phyloP scores from a whole-genome alignment of 2,113 vertebrate genomes.

The Xyliphius kryptos region DNA sequence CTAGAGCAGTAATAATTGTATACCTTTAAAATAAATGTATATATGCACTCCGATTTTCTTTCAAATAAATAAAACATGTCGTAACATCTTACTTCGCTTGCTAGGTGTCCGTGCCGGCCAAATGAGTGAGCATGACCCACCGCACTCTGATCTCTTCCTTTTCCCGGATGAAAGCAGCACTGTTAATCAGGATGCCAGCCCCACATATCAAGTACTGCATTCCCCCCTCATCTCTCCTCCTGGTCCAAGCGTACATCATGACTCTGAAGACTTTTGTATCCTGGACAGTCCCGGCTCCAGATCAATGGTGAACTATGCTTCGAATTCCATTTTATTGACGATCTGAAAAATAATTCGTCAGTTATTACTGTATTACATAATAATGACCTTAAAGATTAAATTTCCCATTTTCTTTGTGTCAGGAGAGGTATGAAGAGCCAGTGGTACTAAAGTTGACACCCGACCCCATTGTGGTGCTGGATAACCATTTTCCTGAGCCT shows the following conservation, averaged over 20 bases:
- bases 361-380: too few species aligned
- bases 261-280: constrained; percentile 94
- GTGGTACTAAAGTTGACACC: constrained; percentile 77
- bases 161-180: constrained; percentile 96
- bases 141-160: constrained; percentile 91
- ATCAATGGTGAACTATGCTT: constrained; percentile 63
- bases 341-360: too few species aligned
- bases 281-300: constrained; percentile 83
- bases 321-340: too few species aligned
- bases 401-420: constrained; percentile 21
- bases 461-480: constrained; percentile 75
- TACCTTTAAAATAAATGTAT: too few species aligned
- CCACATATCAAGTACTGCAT: constrained; percentile 68
- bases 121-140: constrained; percentile 68
- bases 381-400: not conserved
- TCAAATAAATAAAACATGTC: too few species aligned
- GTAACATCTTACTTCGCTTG: too few species aligned
- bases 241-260: constrained; percentile 61
- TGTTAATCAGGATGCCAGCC: constrained; percentile 73
- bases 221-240: constrained; percentile 77
- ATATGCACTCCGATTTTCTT: too few species aligned
- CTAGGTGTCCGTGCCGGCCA: constrained; percentile 72
- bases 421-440: constrained; percentile 90
- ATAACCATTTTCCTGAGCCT: constrained; percentile 83
- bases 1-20: too few species aligned